Evolutionary conservation across 2,888 invertebrate genomes (phyloP).

Genomic region (Ormyrus thymus): DNA sequence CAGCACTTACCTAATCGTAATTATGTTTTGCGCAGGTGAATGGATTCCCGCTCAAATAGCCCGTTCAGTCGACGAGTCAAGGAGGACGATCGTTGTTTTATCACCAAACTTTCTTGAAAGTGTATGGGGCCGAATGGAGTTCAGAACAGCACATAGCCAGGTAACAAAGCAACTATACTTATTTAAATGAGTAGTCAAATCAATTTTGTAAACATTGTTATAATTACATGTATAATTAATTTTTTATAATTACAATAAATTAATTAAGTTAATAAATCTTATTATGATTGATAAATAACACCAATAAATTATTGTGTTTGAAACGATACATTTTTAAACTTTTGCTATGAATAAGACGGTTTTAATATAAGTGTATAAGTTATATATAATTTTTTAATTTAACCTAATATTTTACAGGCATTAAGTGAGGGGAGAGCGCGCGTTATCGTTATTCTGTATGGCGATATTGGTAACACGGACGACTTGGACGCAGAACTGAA

Average conservation of each 20-base stretch:
- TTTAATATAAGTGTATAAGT: no score
- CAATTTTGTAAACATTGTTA: no score
- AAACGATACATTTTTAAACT: no score
- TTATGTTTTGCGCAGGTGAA: constrained; percentile 76
- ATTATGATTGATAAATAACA: no score
- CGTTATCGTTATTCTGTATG: constrained; percentile 84
- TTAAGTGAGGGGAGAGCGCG: constrained; percentile 81
- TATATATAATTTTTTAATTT: not conserved
- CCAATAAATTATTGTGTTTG: no score
- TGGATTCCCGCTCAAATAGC: constrained; percentile 83
- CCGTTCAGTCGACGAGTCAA: constrained; percentile 82
- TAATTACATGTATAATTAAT: no score
- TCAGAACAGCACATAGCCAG: constrained; percentile 81
- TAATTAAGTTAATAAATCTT: no score
- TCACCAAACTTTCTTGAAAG: constrained; percentile 85
- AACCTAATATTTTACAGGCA: constrained; percentile 74
- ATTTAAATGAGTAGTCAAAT: no score
- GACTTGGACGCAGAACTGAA: constrained; percentile 82
- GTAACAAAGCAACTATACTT: constrained; percentile 9
- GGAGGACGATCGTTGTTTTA: constrained; percentile 83
- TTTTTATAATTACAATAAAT: no score
- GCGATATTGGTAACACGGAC: constrained; percentile 80
- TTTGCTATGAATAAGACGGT: no score
- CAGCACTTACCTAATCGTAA: no score
- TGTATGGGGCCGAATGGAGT: constrained; percentile 86